Evolutionary conservation across 2,113 vertebrate genomes (phyloP), one percentile per base, ranked within the genome.

Genomic region (Lagopus muta): DNA sequence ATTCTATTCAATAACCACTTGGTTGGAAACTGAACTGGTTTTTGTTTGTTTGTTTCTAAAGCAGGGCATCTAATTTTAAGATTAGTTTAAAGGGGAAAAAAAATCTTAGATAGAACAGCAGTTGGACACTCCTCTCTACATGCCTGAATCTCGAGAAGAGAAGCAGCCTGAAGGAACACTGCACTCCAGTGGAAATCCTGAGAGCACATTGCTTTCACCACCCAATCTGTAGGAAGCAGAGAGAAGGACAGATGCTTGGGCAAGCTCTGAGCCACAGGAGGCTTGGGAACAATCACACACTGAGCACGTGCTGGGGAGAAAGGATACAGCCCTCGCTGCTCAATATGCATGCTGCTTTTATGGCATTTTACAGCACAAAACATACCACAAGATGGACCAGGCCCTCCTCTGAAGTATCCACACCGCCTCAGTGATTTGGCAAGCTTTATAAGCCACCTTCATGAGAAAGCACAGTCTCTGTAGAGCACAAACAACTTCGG

Each of bases 281-380:
- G 11, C 13, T 45, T 38, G 36, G 10, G 36, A 62, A 27, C 10
- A 7, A 40, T 14, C 61, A 18, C 61, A 40, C 19, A 42, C 27
- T 4, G 27, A 8, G 25, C 55, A 60, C 43, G 21, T 27, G 22
- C 15, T 30, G 11, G 47, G 65, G 54, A 42, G 15, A 32, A 28
- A 9, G 14, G n/a, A 24, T 11, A 24, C 19, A 32, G 40, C 12
- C 32, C 57, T 70, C 60, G 3, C 10, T 17, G 8, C 76, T 38
- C 15, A 22, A 25, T 2, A 50, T 0, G 0, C 8, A 3, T 3
- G 4, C 5, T 28, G 32, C 5, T 12, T 71, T 45, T n/a, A 11
- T 21, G 20, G 15, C 7, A 10, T 45, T 69, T 55, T 6, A 36
- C 16, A 55, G 6, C 2, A 4, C 5, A 22, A 8, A 40, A 0